Conservation (phyloP, 2,888 invertebrate species). For the Orthosia gothica region DNA sequence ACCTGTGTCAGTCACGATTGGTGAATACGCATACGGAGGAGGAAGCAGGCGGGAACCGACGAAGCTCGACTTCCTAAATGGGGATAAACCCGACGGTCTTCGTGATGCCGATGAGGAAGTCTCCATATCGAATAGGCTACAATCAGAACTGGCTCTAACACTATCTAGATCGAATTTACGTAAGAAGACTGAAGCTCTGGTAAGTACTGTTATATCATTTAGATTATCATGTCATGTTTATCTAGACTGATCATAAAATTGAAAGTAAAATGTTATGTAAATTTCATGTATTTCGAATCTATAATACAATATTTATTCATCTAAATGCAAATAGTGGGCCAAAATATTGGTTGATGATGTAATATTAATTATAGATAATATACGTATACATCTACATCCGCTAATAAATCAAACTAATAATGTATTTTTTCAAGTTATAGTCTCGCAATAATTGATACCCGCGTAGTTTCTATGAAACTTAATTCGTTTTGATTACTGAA, state of each 20-base stretch:
- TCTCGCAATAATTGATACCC: constrained; percentile 3
- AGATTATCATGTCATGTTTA: constrained; percentile 33
- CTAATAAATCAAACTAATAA: constrained; percentile 13
- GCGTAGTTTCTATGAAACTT: neutral
- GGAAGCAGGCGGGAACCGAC: constrained; percentile 92
- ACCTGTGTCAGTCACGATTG: constrained; percentile 94
- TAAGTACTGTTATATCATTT: constrained; percentile 77
- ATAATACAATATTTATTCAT: constrained; percentile 35
- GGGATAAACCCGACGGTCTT: constrained; percentile 85
- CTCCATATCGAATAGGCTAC: constrained; percentile 93
- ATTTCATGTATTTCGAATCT: constrained; percentile 28
- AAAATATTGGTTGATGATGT: constrained; percentile 42
- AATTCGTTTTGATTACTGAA: neutral
- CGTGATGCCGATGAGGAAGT: constrained; percentile 82
- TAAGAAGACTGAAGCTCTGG: constrained; percentile 93
- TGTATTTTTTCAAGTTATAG: neutral
- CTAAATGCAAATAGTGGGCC: constrained; percentile 44
- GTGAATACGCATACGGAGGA: constrained; percentile 92
- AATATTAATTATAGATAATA: constrained; percentile 22
- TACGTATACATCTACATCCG: constrained; percentile 1
- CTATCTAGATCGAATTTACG: constrained; percentile 95
- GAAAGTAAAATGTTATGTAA: constrained; percentile 49
- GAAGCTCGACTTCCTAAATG: constrained; percentile 93
- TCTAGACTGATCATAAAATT: constrained; percentile 40
- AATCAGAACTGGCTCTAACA: constrained; percentile 94